phyloP scores from a whole-genome alignment of 2,888 invertebrate genomes.

The Pyrochroa serraticornis region DNA sequence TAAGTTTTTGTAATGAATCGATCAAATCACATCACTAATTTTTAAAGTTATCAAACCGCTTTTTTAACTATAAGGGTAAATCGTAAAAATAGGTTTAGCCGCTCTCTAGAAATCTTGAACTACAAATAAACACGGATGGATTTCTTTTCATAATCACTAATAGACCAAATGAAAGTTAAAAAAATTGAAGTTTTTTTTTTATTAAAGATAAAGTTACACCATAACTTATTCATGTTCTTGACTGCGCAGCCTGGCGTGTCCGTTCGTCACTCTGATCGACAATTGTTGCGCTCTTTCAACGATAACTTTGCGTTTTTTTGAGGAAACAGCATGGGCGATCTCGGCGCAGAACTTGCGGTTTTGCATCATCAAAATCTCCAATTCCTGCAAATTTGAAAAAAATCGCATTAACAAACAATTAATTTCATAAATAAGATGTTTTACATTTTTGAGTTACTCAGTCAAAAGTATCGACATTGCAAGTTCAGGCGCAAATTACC shows the following conservation, averaged over 20 bases:
- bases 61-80: too few relatives aligned
- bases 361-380: conserved; percentile 99
- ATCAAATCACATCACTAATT: too few relatives aligned
- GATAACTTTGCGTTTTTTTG: conserved; percentile 95
- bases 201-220: conserved; percentile 37
- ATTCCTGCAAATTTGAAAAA: conserved; percentile 67
- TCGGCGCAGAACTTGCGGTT: conserved; percentile 97
- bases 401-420: not conserved
- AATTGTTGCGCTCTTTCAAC: conserved; percentile 97
- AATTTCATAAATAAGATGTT: conserved; percentile 21
- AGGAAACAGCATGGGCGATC: conserved; percentile 96
- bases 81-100: too few relatives aligned
- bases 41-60: too few relatives aligned
- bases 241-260: conserved; percentile 93
- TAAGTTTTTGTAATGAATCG: too few relatives aligned
- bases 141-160: too few relatives aligned
- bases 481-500: conserved; percentile 59
- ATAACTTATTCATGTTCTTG: conserved; percentile 95
- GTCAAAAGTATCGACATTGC: conserved; percentile 47
- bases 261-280: conserved; percentile 94
- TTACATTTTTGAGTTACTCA: conserved; percentile 31
- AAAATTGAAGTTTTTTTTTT: conserved; percentile 28
- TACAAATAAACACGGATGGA: too few relatives aligned
- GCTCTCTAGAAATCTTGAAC: too few relatives aligned
- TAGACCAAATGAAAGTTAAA: too few relatives aligned